A percentile compares a stretch with the other conserved stretches of the same genome.
phyloP scores from a whole-genome alignment of 2,113 vertebrate genomes.

The Macaca mulatta region DNA sequence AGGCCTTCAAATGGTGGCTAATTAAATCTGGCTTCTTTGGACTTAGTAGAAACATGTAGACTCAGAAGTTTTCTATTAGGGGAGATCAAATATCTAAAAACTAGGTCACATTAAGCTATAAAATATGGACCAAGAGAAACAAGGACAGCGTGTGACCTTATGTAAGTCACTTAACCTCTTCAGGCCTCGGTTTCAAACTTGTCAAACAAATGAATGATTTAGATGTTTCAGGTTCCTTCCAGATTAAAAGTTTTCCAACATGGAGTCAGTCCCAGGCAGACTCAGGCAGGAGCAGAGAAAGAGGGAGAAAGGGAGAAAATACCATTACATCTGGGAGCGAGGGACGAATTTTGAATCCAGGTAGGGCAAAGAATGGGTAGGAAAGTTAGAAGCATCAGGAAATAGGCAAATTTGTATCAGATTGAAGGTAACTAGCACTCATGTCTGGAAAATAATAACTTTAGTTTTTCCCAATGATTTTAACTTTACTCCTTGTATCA shows the following conservation, averaged over 20 bases:
- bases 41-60: slow-evolving; percentile 37
- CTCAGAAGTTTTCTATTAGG: slow-evolving; percentile 22
- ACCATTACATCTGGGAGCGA: background rate
- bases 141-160: background rate
- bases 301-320: background rate
- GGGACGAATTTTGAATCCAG: background rate
- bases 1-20: background rate
- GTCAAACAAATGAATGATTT: background rate
- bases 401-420: background rate
- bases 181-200: background rate
- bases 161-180: slow-evolving; percentile 19
- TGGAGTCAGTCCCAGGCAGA: background rate
- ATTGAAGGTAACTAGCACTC: background rate
- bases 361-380: background rate
- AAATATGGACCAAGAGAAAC: slow-evolving; percentile 23
- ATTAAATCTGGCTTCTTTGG: slow-evolving; percentile 57
- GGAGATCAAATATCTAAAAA: slow-evolving; percentile 36
- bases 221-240: background rate
- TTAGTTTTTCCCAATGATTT: background rate
- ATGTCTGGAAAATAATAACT: background rate
- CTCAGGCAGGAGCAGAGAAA: background rate
- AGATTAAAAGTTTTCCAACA: background rate
- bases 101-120: slow-evolving; percentile 20
- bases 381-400: background rate
- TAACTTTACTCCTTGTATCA: background rate